A percentile compares a stretch with the other conserved stretches of the same genome.
Evolutionary conservation across 2,797 vertebrate species (phyloP).

Genomic region (Labroides dimidiatus): DNA sequence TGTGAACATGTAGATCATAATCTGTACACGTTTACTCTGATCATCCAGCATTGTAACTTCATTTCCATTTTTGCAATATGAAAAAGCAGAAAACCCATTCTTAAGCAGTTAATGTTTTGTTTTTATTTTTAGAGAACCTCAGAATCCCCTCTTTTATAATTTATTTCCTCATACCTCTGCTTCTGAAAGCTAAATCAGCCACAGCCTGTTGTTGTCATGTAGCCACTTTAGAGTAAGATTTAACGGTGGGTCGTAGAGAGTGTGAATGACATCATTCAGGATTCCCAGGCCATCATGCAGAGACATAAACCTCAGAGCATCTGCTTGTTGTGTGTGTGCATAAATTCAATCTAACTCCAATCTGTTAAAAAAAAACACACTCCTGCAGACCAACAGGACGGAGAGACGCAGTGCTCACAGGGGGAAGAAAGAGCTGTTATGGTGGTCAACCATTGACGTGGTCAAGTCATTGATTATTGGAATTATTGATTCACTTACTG

Average conservation of each 20-base stretch:
- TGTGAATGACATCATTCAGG: conserved; percentile 39
- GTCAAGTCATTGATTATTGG: too few species aligned
- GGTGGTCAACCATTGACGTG: too few species aligned
- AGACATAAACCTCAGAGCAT: conserved; percentile 42
- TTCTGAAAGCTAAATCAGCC: conserved; percentile 66
- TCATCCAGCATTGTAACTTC: too few species aligned
- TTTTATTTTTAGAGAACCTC: conserved; percentile 50
- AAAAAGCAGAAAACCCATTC: too few species aligned
- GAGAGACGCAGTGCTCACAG: background rate
- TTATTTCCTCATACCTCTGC: conserved; percentile 68
- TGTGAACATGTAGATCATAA: too few species aligned
- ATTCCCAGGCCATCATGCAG: conserved; percentile 30
- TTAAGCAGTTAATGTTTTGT: conserved; percentile 47
- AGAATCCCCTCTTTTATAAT: conserved; percentile 57
- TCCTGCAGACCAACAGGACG: conserved; percentile 12
- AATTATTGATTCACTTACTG: too few species aligned
- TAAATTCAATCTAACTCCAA: conserved; percentile 37
- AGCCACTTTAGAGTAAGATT: conserved; percentile 30
- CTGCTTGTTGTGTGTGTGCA: conserved; percentile 44
- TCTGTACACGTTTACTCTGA: too few species aligned
- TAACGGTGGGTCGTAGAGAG: conserved; percentile 15
- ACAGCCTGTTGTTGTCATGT: conserved; percentile 36
- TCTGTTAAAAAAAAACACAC: conserved; percentile 23
- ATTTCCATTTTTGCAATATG: too few species aligned
- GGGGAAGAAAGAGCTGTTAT: too few species aligned